phyloP scores from a whole-genome alignment of 2,888 invertebrate species.

The Hirudinaria manillensis region DNA sequence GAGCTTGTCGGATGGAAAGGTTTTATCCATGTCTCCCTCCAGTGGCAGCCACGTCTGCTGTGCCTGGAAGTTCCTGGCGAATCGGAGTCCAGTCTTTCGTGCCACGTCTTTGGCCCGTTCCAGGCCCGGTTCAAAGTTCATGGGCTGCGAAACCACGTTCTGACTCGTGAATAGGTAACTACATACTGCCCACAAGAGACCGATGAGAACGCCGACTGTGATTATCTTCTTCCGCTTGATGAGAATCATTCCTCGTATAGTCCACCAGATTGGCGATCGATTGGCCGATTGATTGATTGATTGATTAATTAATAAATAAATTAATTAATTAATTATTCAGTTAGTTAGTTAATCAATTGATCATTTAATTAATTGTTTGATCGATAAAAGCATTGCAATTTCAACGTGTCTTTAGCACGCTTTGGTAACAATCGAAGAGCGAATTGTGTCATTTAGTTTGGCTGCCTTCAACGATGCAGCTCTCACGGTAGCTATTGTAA shows the following conservation, averaged over 20 bases:
- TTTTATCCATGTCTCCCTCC: no score
- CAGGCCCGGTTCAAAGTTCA: no score
- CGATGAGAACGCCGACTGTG: slow-evolving; percentile 6
- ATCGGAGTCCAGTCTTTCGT: no score
- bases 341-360: background rate
- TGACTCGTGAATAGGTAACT: slow-evolving; percentile 4
- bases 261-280: no score
- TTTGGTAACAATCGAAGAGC: no score
- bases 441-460: no score
- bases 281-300: background rate
- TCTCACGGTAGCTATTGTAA: no score
- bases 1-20: no score
- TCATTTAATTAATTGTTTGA: background rate
- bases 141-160: no score
- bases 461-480: no score
- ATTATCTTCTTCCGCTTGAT: slow-evolving; percentile 24
- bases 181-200: slow-evolving; percentile 13
- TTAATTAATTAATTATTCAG: background rate
- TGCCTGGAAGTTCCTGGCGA: no score
- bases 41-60: background rate
- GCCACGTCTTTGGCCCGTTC: no score
- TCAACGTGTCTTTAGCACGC: background rate
- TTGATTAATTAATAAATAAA: background rate
- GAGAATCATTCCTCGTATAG: slow-evolving; percentile 6
- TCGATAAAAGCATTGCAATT: background rate